Evolutionary conservation across 2,797 vertebrate genomes (phyloP).

Genomic region (Xenops minutus): DNA sequence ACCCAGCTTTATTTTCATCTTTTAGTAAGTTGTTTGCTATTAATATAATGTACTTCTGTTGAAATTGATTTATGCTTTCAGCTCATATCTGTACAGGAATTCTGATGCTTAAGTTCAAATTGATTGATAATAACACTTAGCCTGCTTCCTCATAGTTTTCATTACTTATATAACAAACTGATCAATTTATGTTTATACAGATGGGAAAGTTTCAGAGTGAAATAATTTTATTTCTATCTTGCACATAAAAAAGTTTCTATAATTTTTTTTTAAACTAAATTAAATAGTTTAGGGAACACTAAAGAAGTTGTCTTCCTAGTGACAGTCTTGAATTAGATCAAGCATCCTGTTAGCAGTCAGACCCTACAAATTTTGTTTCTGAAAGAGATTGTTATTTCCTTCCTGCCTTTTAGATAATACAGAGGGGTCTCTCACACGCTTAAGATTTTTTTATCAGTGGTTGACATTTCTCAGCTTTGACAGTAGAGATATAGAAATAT

Average conservation of each 20-base stretch:
- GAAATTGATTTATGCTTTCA: background rate
- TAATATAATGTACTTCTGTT: background rate
- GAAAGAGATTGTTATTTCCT: constrained; percentile 40
- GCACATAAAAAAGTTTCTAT: background rate
- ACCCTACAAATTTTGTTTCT: background rate
- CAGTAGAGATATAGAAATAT: constrained; percentile 11
- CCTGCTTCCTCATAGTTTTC: background rate
- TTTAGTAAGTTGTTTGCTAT: background rate
- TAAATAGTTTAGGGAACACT: background rate
- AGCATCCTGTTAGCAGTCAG: constrained; percentile 38
- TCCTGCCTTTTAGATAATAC: constrained; percentile 13
- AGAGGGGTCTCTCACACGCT: background rate
- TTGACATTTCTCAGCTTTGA: background rate
- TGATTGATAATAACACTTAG: background rate
- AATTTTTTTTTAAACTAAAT: background rate
- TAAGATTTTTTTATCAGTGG: background rate
- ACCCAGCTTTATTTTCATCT: background rate
- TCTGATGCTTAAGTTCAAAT: background rate
- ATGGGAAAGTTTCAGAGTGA: background rate
- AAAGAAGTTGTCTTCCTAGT: background rate
- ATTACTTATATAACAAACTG: background rate
- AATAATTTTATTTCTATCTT: background rate
- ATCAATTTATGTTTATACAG: background rate
- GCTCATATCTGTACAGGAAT: background rate
- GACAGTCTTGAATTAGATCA: background rate